These are phyloP conservation scores for Alosa sapidissima DNA, from an alignment of 2,797 vertebrate species.

Conservation along the genomic window DNA sequence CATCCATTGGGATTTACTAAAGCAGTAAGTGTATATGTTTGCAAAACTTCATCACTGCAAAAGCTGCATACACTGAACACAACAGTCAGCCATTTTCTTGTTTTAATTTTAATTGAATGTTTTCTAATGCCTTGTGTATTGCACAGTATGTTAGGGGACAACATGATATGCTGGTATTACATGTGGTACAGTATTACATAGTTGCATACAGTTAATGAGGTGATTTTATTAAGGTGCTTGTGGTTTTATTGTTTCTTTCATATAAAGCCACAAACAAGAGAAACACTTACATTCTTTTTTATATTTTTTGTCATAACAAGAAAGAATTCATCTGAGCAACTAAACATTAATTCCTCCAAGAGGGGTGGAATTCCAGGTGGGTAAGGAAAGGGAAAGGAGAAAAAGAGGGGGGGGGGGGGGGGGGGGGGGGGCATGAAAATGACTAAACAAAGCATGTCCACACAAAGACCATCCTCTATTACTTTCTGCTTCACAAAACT, in stretches of 20 bases:
- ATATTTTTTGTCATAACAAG: background rate
- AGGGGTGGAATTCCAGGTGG: background rate
- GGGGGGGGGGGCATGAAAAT: slow-evolving; percentile 37
- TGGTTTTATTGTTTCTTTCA: background rate
- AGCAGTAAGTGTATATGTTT: background rate
- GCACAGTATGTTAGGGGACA: background rate
- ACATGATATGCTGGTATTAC: background rate
- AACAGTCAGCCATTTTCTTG: background rate
- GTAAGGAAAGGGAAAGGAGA: background rate
- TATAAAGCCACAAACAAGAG: background rate
- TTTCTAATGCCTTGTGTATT: background rate
- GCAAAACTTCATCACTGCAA: background rate
- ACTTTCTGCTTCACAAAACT: slow-evolving; percentile 53
- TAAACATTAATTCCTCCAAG: background rate
- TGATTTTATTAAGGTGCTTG: background rate
- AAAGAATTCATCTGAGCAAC: background rate
- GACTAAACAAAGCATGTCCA: slow-evolving; percentile 52
- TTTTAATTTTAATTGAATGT: background rate
- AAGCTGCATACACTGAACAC: background rate
- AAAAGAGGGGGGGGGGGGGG: background rate
- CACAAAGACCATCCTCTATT: slow-evolving; percentile 60
- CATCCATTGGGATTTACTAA: background rate
- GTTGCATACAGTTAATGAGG: background rate
- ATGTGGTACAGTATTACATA: too few relatives aligned
- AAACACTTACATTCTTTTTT: background rate